Conservation (phyloP, 2,113 vertebrate species). For the Egretta garzetta region DNA sequence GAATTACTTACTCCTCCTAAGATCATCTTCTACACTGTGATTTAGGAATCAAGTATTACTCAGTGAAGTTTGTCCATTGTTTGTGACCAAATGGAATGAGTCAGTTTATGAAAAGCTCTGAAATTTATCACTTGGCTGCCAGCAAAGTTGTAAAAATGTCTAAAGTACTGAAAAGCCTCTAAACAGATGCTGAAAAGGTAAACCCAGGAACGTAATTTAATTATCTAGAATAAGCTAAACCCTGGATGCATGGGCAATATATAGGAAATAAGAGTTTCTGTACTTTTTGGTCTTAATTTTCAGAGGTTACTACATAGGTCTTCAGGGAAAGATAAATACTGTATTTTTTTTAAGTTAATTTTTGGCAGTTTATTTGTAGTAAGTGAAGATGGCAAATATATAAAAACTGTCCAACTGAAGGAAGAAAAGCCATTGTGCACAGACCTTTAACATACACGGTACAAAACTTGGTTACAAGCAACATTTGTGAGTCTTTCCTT, state of each 20-base stretch:
- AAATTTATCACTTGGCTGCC: neutral
- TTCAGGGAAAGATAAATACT: neutral
- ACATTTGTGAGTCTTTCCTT: neutral
- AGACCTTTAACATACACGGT: neutral
- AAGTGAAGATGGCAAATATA: neutral
- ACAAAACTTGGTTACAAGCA: neutral
- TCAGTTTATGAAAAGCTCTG: neutral
- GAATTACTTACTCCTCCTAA: neutral
- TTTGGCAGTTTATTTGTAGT: neutral
- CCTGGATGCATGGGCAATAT: neutral
- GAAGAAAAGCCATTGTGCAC: neutral
- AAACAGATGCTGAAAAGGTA: neutral
- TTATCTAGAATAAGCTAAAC: neutral
- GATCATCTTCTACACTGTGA: neutral
- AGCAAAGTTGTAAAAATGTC: neutral
- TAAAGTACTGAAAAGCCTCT: neutral
- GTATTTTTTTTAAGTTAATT: neutral
- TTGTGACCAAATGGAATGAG: neutral
- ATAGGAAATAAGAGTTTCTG: neutral
- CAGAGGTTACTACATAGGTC: neutral
- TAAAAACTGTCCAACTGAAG: neutral
- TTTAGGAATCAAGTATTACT: neutral
- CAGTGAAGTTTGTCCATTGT: neutral
- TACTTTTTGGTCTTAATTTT: neutral
- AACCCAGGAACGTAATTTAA: neutral